Percentiles rank a stretch among this genome's conserved stretches.
Evolutionary conservation across 2,888 invertebrate species (phyloP).

Genomic region (Lutraria lutraria): DNA sequence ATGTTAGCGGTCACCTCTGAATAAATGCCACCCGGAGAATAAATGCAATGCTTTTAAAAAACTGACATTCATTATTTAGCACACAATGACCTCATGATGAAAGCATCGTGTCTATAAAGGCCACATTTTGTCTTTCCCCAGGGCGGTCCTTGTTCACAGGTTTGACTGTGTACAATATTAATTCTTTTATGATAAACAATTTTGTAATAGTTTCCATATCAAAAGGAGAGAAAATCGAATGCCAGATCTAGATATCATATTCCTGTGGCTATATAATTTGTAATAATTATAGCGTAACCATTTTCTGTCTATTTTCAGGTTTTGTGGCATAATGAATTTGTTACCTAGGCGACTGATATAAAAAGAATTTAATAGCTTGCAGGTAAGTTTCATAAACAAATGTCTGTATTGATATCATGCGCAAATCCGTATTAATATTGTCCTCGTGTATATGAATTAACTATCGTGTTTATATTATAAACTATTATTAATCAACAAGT

Average conservation of each 20-base stretch:
- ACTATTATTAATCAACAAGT: no score
- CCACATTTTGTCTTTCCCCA: no score
- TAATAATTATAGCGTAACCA: not conserved
- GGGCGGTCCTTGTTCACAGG: no score
- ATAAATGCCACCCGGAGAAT: no score
- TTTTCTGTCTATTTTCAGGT: slow-evolving; percentile 45
- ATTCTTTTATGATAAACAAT: not conserved
- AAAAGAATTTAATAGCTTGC: not conserved
- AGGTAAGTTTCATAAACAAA: not conserved
- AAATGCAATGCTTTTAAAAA: no score
- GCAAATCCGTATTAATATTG: not conserved
- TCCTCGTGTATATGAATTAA: not conserved
- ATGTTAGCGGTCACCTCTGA: no score
- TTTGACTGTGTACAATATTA: not conserved
- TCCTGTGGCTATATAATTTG: not conserved
- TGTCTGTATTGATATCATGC: not conserved
- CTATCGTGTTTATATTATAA: no score
- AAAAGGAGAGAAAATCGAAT: not conserved
- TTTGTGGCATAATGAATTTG: slow-evolving; percentile 42
- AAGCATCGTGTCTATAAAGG: no score
- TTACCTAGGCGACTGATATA: slow-evolving; percentile 50
- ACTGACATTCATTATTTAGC: no score
- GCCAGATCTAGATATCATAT: not conserved
- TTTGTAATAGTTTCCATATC: not conserved
- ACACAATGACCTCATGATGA: no score